These are phyloP conservation scores for Macropodus opercularis DNA, from an alignment of 2,797 vertebrate species.

Conservation along the genomic window DNA sequence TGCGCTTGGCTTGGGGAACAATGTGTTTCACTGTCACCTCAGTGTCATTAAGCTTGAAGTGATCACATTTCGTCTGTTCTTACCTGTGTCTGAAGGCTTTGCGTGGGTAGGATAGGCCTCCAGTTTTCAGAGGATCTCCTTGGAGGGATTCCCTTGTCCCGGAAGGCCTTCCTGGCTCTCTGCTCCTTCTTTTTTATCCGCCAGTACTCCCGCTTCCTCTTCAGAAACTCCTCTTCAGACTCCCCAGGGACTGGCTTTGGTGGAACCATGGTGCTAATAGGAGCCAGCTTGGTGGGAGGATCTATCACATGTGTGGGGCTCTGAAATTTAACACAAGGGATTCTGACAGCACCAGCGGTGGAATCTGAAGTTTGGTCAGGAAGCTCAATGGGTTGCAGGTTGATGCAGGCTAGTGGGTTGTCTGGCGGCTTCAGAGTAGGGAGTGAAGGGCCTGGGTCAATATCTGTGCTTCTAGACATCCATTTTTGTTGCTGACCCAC, in stretches of 20 bases:
- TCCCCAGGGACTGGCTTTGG: conserved; percentile 69
- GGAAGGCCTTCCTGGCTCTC: conserved; percentile 80
- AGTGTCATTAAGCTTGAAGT: no score
- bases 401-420: conserved; percentile 66
- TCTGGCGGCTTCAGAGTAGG: conserved; percentile 53
- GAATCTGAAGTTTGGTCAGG: conserved; percentile 12
- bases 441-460: conserved; percentile 26
- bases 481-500: conserved; percentile 42
- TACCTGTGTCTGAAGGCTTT: conserved; percentile 49
- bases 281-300: neutral
- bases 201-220: conserved; percentile 83
- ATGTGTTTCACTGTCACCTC: no score
- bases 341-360: conserved; percentile 28
- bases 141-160: conserved; percentile 51
- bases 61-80: neutral
- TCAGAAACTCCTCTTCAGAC: conserved; percentile 75
- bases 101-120: conserved; percentile 43
- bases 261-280: conserved; percentile 51
- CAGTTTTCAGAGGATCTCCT: conserved; percentile 43
- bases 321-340: conserved; percentile 30
- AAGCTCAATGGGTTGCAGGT: conserved; percentile 57
- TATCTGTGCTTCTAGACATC: conserved; percentile 22
- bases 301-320: conserved; percentile 1
- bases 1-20: no score
- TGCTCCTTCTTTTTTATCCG: conserved; percentile 85